Evolutionary conservation across 2,797 vertebrate genomes (phyloP), one percentile per base, ranked within the genome.

Genomic region (Scleropages formosus): DNA sequence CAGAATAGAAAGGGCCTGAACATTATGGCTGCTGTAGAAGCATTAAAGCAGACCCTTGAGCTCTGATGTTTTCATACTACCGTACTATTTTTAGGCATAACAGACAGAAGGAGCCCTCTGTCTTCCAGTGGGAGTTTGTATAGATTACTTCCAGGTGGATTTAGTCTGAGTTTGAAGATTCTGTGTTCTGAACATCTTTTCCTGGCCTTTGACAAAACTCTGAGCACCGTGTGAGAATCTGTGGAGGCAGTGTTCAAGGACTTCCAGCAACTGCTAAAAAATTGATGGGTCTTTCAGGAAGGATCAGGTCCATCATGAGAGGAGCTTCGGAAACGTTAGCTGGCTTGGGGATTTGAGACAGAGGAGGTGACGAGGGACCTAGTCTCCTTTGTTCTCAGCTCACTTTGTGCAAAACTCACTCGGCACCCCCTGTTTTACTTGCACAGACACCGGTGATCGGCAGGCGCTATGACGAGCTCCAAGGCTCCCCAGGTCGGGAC

Each of bases 391-490:
- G 49, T 59, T n/a, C 51, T 71, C 9, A 47, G 8, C 67, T 53
- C 22, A 56, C 27, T 16, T 71, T 26, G 31, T n/a, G n/a, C n/a
- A n/a, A n/a, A n/a, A n/a, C 2, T 39, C 39, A 39, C 31, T 66
- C 53, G 13, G 70, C 27, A 60, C 22, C 24, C 22, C 26, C 22
- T 13, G 24, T 16, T 18, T 60, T 75, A 27, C 46, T 20, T 71
- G 44, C 0, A 76, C 79, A 98, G 97, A 98, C 96, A 0, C 96
- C 97, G 0, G 90, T 98, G 80, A 98, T 98, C 20, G 97, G 97
- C 26, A 94, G 96, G 18, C 89, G 95, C 0, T 98, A 96, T 4
- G 96, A 98, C 31, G 96, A 96, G 73, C 92, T 98, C 22, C 97
- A 98, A 76, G 93, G 91, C 73, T 95, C 96, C 44, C 90, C 93